Base-by-base conservation (phyloP, 2,113 vertebrate species). In the Embiotoca jacksoni region DNA sequence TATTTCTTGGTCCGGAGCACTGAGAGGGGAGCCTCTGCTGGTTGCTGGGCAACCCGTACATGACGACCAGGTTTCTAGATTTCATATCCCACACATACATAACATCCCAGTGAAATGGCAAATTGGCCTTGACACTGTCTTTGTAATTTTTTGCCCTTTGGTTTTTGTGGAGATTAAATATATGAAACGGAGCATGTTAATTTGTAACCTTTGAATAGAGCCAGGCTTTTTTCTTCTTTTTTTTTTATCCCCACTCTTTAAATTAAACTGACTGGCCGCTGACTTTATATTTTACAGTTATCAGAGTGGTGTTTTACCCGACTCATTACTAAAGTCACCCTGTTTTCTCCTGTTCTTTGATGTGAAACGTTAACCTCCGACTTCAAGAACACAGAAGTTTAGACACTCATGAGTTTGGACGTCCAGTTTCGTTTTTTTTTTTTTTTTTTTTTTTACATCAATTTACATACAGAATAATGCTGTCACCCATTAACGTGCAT, bases 51-150 rank as follows among this genome's bases (percentile, higher is more conserved):
- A 75, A 67, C 37, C 1, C 16, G 31, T 30, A 54, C 50, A 54
- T 30, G 56, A 15, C 3, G 30, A 13, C 23, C 7, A 36, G 47
- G 16, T 47, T 15, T 16, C 13, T 16, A 54, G 37, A 69, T 69
- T 77, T 77, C 64, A 60, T 69, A 46, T 57, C 13, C 58, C 36
- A 63, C 7, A 37, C 72, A 68, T 58, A 37, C 72, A 68, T 58
- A 55, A 46, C 70, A 61, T n/a, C 23, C 53, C 39, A 1, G 10
- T 73, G 58, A 68, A 75, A 68, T 69, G 57, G 54, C 52, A 62
- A 75, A 56, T 56, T 62, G 58, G 36, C 8, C 11, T 8, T 61
- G 70, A 81, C 58, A 74, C 16, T 30, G 44, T 69, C 66, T 23
- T 23, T 68, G 71, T 57, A 35, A 37, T 36, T 53, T 11, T 14